A percentile compares a stretch with the other conserved stretches of the same genome.
phyloP scores from a whole-genome alignment of 2,888 invertebrate genomes.

The Ceratothoa steindachneri region DNA sequence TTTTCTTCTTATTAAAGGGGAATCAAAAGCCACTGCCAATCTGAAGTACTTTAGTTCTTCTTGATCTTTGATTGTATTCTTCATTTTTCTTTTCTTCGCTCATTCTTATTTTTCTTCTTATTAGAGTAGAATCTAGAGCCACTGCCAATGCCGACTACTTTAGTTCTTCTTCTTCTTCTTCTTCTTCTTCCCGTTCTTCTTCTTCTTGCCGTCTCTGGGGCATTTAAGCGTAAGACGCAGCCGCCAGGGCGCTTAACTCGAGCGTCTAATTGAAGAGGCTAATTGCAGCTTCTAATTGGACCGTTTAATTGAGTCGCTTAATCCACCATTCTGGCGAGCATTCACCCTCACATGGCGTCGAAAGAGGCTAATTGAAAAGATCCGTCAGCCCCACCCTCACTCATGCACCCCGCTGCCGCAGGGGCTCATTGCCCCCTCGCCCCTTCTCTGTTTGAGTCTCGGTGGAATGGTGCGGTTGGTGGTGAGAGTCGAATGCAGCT shows the following conservation, averaged over 20 bases:
- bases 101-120: no score
- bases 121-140: no score
- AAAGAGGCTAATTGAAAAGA: conserved; percentile 11
- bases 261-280: conserved; percentile 9
- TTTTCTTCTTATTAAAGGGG: no score
- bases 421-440: not conserved
- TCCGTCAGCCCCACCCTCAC: not conserved
- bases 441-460: no score
- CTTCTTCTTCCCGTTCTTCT: not conserved
- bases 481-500: not conserved
- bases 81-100: no score
- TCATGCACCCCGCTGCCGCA: not conserved
- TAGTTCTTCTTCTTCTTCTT: not conserved
- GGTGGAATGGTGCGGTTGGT: not conserved
- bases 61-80: no score
- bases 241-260: conserved; percentile 3
- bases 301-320: conserved; percentile 13
- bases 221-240: conserved; percentile 13
- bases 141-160: not conserved
- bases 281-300: conserved; percentile 15
- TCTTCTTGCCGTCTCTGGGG: not conserved
- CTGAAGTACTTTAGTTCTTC: no score
- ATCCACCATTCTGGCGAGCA: conserved; percentile 6
- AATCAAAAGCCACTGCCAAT: no score
- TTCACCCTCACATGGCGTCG: conserved; percentile 5